A percentile compares a stretch with the other conserved stretches of the same genome.
Conservation (phyloP, 2,113 vertebrate species). For the Charina bottae region DNA sequence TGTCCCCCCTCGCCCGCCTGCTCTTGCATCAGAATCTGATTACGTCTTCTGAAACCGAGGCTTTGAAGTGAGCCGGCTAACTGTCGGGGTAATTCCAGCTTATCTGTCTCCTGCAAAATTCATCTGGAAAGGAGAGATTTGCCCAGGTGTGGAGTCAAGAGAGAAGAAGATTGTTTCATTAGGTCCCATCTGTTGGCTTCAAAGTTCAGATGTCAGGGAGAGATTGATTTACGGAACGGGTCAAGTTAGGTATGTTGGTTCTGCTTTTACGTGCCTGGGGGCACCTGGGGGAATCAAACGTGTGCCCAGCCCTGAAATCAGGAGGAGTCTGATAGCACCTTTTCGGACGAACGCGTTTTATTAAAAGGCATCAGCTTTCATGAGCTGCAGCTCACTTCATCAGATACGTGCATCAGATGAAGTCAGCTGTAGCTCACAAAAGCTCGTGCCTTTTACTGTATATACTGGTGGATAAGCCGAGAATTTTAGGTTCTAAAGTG, state of each 20-base stretch:
- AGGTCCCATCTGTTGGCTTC: conserved; percentile 68
- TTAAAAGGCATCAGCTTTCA: neutral
- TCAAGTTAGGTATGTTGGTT: conserved; percentile 2
- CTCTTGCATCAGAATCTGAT: conserved; percentile 74
- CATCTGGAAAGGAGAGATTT: conserved; percentile 67
- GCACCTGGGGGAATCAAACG: neutral
- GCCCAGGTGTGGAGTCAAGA: conserved; percentile 64
- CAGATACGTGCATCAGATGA: neutral
- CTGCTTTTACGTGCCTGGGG: neutral
- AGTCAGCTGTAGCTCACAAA: neutral
- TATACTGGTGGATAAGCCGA: neutral
- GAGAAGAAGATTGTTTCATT: conserved; percentile 60
- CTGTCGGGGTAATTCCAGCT: conserved; percentile 66
- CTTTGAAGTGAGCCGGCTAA: conserved; percentile 76
- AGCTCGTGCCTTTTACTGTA: neutral
- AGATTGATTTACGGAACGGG: conserved; percentile 39
- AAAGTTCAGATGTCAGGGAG: conserved; percentile 45
- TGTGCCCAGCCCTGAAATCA: neutral
- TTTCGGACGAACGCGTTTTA: neutral
- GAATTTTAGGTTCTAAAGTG: neutral
- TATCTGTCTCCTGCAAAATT: conserved; percentile 67
- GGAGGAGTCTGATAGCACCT: neutral
- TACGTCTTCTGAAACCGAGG: conserved; percentile 60
- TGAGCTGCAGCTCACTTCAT: neutral
- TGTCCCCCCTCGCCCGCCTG: conserved; percentile 53